Evolutionary conservation across 2,113 vertebrate species (phyloP), one percentile per base, ranked within the genome.

Genomic region (Onychostoma macrolepis): DNA sequence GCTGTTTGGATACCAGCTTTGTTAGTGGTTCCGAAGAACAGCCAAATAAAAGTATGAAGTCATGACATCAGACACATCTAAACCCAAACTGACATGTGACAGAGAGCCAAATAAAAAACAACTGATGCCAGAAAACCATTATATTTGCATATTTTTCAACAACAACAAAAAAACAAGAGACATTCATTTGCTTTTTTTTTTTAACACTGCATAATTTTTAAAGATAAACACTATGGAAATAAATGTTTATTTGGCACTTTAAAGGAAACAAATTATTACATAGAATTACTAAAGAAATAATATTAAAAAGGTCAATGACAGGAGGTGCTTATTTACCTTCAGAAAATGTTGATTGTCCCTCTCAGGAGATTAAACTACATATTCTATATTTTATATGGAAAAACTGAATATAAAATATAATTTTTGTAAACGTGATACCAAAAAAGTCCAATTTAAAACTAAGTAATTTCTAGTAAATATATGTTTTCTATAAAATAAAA

Each of bases 1-100:
- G 15, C 76, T 48, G 28, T 36, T 58, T 80, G 33, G 33, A 80
- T 58, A 56, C 53, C 75, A 38, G 48, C 30, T 80, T 79, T 79
- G 19, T 58, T 33, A 58, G 53, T 36, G 5, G 77, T 8, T 80
- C 17, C 3, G 19, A 38, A 26, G 21, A 41, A 61, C 19, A 43
- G 5, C 21, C 30, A 63, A 41, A 80, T 15, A 9, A 28, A 48
- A 26, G 48, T 56, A 58, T 58, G 53, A 41, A 41, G 53, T 56
- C 30, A 79, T 56, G 17, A 79, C 6, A 8, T 6, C 6, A 56
- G 3, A 56, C 53, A 56, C 53, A 21, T 30, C 7, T 77, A 30
- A 77, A 26, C 26, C 45, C 45, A 53, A 53, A 33, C 48, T 26
- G 36, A 41, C 36, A 26, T 26, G 24, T 58, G 6, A 63, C 11